Evolutionary conservation across 2,113 vertebrate genomes (phyloP).

Genomic region (Dipodomys merriami): DNA sequence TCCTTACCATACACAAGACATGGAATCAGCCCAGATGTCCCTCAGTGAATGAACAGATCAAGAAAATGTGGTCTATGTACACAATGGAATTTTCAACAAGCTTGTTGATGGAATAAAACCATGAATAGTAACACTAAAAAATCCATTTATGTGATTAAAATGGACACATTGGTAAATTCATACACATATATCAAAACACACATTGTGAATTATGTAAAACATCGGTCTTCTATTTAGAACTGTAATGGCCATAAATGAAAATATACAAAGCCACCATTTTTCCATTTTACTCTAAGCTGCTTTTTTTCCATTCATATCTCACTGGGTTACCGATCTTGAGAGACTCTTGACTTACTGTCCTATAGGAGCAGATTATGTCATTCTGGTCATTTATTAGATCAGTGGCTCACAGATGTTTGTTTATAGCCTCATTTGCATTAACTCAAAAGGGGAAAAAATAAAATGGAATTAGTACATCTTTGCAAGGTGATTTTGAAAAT

Average conservation of each 20-base stretch:
- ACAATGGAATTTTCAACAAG: neutral
- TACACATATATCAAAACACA: neutral
- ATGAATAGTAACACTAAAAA: neutral
- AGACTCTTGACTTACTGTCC: neutral
- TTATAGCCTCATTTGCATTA: neutral
- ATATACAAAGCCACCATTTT: neutral
- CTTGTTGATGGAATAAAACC: constrained; percentile 23
- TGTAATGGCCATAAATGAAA: neutral
- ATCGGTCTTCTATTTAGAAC: neutral
- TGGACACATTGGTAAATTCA: constrained; percentile 38
- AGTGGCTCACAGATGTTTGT: neutral
- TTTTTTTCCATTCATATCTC: neutral
- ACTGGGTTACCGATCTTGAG: neutral
- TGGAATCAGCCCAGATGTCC: no score
- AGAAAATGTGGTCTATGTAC: no score
- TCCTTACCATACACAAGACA: no score
- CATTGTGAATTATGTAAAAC: neutral
- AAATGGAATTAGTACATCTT: no score
- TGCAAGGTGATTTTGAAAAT: no score
- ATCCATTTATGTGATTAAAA: neutral
- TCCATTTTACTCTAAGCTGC: neutral
- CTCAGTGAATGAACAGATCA: no score
- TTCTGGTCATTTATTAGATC: neutral
- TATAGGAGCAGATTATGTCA: neutral
- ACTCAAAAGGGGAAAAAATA: no score